Conservation (phyloP, 2,888 invertebrate genomes). For the Synergus japonicus region DNA sequence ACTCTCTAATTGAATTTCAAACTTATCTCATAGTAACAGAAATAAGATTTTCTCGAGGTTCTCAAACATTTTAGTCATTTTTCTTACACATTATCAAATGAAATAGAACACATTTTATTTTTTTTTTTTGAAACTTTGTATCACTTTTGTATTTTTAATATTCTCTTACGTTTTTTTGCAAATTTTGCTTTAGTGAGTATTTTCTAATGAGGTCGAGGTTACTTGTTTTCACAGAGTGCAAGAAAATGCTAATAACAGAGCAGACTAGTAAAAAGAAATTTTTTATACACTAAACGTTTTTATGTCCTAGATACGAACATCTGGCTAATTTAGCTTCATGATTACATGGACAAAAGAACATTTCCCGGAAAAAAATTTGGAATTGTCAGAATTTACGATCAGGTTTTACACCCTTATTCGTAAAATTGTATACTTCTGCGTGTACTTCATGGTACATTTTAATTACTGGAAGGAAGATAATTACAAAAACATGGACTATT, state of each 20-base stretch:
- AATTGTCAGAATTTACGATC: conserved; percentile 16
- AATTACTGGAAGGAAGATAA: not conserved
- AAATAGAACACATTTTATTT: not conserved
- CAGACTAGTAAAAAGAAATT: conserved; percentile 7
- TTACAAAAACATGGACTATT: not conserved
- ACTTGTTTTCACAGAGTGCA: not conserved
- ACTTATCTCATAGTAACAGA: conserved; percentile 43
- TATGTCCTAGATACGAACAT: conserved; percentile 26
- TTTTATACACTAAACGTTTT: conserved; percentile 15
- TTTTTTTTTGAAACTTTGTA: not conserved
- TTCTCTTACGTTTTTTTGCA: not conserved
- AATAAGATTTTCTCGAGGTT: not conserved
- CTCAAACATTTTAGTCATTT: too few species aligned
- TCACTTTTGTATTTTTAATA: not conserved
- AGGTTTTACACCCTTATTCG: not conserved
- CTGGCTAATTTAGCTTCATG: conserved; percentile 16
- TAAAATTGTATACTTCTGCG: not conserved
- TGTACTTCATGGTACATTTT: not conserved
- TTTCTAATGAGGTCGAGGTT: not conserved
- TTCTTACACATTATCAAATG: too few species aligned
- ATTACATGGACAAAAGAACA: conserved; percentile 24
- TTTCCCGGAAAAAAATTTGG: conserved; percentile 1
- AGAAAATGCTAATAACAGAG: not conserved
- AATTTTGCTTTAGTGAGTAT: not conserved
- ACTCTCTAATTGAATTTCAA: conserved; percentile 59